A percentile compares a stretch with the other conserved stretches of the same genome.
phyloP scores from a whole-genome alignment of 1,140 invertebrate genomes.

The Meloidogyne exigua region DNA sequence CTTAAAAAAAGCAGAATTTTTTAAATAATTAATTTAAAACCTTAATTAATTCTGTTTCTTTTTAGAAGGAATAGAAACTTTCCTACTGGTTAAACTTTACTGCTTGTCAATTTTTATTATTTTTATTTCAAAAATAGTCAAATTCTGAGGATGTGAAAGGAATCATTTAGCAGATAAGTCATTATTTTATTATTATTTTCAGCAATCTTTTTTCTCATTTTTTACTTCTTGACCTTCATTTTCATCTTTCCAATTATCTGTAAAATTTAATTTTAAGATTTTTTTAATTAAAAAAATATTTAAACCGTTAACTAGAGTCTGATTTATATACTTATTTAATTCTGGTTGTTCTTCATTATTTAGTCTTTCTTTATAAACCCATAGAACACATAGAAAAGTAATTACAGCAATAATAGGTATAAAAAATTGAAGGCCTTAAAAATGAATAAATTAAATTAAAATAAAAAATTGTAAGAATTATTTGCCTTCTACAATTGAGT shows the following conservation, averaged over 20 bases:
- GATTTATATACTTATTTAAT: background rate
- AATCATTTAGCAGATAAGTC: background rate
- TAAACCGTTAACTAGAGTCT: background rate
- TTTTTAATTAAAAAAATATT: no score
- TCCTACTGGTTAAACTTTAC: background rate
- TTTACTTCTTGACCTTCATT: background rate
- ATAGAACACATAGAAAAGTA: background rate
- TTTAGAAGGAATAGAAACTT: conserved; percentile 5
- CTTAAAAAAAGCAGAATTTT: no score
- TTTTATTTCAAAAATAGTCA: background rate
- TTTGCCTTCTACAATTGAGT: background rate
- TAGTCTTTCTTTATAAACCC: background rate
- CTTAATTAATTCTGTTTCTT: background rate
- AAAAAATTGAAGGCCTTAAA: background rate
- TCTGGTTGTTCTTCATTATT: background rate
- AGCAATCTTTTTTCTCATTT: background rate
- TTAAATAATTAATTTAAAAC: no score
- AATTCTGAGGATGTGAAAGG: background rate
- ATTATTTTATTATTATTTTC: background rate
- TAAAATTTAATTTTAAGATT: no score
- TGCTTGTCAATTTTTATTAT: background rate
- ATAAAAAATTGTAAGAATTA: no score
- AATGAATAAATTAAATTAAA: background rate
- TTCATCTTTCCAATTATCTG: conserved; percentile 1
- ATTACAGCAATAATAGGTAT: background rate